These are phyloP conservation scores for Sebastes cheni DNA, from an alignment of 2,797 vertebrate species.

Conservation along the genomic window DNA sequence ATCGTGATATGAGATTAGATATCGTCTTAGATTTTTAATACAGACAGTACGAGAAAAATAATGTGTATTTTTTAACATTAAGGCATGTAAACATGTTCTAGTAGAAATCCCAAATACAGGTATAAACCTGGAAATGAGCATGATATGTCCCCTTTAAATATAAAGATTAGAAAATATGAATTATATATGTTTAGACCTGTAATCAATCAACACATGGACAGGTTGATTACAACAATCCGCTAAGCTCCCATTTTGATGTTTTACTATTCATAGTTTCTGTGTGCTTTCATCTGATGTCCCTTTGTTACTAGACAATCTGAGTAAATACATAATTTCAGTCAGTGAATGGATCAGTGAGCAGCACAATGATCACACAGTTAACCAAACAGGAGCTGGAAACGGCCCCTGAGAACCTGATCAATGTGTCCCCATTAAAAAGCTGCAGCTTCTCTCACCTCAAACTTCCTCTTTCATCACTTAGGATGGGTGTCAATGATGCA, in stretches of 20 bases:
- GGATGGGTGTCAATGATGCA: background rate
- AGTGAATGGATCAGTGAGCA: slow-evolving; percentile 43
- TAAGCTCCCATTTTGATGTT: background rate
- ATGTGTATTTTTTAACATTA: no score
- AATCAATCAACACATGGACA: background rate
- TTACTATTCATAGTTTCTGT: background rate
- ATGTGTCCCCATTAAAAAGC: slow-evolving; percentile 27
- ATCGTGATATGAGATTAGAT: no score
- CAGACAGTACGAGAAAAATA: no score
- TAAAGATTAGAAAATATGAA: background rate
- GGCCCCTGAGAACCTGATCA: slow-evolving; percentile 40
- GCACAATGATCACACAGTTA: slow-evolving; percentile 37
- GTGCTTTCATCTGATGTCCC: slow-evolving; percentile 19
- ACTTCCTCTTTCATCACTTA: background rate
- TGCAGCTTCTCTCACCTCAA: background rate
- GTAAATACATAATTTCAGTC: slow-evolving; percentile 38
- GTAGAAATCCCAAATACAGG: background rate
- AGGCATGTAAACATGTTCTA: no score
- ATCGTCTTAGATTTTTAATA: no score
- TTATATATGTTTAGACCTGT: background rate
- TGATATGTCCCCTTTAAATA: background rate
- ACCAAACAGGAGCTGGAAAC: slow-evolving; percentile 41
- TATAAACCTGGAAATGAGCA: background rate
- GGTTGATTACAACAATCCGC: background rate
- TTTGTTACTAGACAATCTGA: slow-evolving; percentile 10